These are phyloP conservation scores for Cepaea nemoralis DNA, from an alignment of 1,140 invertebrate species.

Conservation along the genomic window DNA sequence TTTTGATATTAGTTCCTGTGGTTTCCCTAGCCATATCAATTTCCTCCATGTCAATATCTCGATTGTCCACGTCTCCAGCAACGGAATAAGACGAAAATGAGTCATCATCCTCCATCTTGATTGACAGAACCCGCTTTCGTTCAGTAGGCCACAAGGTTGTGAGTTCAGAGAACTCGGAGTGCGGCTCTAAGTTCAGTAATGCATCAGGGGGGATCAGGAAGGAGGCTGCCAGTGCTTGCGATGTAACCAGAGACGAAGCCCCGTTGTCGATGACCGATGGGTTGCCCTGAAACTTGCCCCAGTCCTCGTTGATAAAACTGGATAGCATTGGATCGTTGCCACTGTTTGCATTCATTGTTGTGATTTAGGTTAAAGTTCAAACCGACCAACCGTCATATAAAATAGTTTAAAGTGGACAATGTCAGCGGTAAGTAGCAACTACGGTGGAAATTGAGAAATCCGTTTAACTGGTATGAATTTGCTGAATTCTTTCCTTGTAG, in stretches of 20 bases:
- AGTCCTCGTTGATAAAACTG: background rate
- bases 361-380: too few relatives aligned
- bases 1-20: background rate
- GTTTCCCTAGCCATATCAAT: background rate
- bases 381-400: too few relatives aligned
- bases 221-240: background rate
- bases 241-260: background rate
- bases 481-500: too few relatives aligned
- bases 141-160: background rate
- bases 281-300: background rate
- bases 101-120: conserved; percentile 16
- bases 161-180: background rate
- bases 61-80: background rate
- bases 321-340: conserved; percentile 24
- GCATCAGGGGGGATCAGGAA: background rate
- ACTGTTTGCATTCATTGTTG: background rate
- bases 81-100: background rate
- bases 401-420: too few relatives aligned
- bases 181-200: background rate
- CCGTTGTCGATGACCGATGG: background rate
- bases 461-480: too few relatives aligned
- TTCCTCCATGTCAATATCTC: background rate
- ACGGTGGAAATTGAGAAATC: too few relatives aligned
- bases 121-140: conserved; percentile 8
- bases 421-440: too few relatives aligned